Evolutionary conservation across 2,888 invertebrate species (phyloP).

Genomic region (Ormyrus pomaceus): DNA sequence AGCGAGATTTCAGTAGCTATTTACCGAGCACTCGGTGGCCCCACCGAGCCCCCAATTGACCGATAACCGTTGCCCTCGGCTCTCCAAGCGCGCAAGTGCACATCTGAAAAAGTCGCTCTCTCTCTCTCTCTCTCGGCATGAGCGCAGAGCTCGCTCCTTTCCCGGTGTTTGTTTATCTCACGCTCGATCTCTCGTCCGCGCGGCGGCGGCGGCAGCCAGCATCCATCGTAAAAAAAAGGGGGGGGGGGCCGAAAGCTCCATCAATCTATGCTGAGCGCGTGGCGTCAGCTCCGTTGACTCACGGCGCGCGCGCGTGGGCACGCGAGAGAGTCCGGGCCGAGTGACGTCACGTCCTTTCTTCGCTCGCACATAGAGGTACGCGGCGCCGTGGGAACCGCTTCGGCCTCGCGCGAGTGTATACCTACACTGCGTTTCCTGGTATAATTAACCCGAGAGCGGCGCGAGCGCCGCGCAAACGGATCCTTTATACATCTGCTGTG

Average conservation of each 20-base stretch:
- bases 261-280: slow-evolving; percentile 65
- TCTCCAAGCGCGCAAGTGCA: no score
- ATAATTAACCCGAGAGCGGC: slow-evolving; percentile 31
- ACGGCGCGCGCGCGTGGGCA: slow-evolving; percentile 21
- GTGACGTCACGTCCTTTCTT: slow-evolving; percentile 62
- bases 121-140: no score
- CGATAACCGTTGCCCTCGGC: no score
- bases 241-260: no score
- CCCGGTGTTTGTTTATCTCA: slow-evolving; percentile 29
- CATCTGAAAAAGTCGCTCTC: no score
- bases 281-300: slow-evolving; percentile 53
- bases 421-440: slow-evolving; percentile 37
- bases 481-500: not conserved
- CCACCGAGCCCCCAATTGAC: no score
- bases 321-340: slow-evolving; percentile 61
- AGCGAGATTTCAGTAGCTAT: no score
- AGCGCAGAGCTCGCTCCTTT: not conserved
- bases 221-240: no score
- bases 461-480: no score
- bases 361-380: not conserved
- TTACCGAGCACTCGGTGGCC: no score
- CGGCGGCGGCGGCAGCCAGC: slow-evolving; percentile 14
- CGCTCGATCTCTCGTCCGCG: slow-evolving; percentile 46
- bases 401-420: not conserved
- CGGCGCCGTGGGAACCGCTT: slow-evolving; percentile 34